Percentiles rank a stretch among this genome's conserved stretches.
phyloP scores from a whole-genome alignment of 2,113 vertebrate genomes.

The Phaethornis superciliosus region DNA sequence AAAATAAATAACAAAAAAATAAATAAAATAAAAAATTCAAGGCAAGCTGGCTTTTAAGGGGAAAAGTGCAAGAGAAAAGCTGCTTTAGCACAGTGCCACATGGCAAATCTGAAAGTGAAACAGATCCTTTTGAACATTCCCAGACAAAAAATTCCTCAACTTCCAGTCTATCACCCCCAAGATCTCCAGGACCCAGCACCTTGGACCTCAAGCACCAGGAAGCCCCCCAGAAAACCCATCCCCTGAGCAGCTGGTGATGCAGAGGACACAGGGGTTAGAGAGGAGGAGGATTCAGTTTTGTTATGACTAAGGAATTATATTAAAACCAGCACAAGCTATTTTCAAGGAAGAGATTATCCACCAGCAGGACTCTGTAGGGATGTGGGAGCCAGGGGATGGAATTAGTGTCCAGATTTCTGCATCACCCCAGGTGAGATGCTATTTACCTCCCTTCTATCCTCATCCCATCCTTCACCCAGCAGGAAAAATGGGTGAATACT shows the following conservation, averaged over 20 bases:
- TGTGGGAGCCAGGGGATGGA: rapidly evolving
- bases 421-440: neutral
- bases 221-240: neutral
- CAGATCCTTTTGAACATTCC: neutral
- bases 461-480: neutral
- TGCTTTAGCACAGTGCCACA: neutral
- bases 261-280: rapidly evolving
- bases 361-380: neutral
- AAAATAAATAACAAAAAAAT: neutral
- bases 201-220: neutral
- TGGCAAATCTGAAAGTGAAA: neutral
- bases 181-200: neutral
- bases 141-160: neutral
- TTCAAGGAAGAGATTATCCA: neutral
- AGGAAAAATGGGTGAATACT: too few species aligned
- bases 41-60: neutral
- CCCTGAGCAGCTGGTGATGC: rapidly evolving
- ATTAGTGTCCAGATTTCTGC: neutral
- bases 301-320: neutral
- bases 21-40: neutral
- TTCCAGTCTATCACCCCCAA: neutral
- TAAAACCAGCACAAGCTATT: neutral
- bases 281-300: neutral
- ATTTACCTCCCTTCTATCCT: neutral
- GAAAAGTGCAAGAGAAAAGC: neutral